A percentile compares a stretch with the other conserved stretches of the same genome.
These are phyloP conservation scores for Chauna torquata DNA, from an alignment of 2,113 vertebrate species.

Conservation along the genomic window DNA sequence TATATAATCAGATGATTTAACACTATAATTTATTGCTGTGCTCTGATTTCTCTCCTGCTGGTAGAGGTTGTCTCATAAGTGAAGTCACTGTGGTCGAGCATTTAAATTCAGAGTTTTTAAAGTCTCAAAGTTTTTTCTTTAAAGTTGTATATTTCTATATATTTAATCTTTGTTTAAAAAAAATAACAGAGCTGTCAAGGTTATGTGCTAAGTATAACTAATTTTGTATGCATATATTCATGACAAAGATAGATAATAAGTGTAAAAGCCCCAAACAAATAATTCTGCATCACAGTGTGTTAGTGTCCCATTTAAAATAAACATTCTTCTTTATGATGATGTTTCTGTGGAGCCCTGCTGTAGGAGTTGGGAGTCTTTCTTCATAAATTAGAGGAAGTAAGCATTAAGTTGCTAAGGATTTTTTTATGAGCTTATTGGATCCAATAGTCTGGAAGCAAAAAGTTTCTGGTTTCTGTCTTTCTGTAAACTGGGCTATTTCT, in stretches of 20 bases:
- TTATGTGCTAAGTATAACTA: not conserved
- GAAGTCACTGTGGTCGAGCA: not conserved
- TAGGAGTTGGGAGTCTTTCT: not conserved
- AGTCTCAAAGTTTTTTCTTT: not conserved
- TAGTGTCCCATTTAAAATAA: not conserved
- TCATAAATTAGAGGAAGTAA: not conserved
- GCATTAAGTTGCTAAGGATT: not conserved
- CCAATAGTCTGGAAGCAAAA: not conserved
- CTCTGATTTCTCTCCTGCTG: conserved; percentile 64
- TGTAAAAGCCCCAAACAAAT: not conserved
- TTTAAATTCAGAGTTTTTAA: conserved; percentile 57
- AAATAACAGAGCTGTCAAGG: not conserved
- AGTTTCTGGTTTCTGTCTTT: not conserved
- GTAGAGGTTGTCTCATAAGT: conserved; percentile 48
- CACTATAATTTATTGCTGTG: conserved; percentile 74
- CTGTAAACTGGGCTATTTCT: not conserved
- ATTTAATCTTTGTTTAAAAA: not conserved
- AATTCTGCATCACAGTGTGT: not conserved
- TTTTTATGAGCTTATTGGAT: not conserved
- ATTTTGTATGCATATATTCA: not conserved
- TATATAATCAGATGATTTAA: conserved; percentile 72
- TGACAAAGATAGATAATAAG: not conserved
- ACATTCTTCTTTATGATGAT: not conserved
- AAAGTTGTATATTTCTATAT: not conserved
- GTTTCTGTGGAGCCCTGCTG: not conserved